Base-by-base conservation (phyloP, 2,113 vertebrate genomes). In the Nipponia nippon region DNA sequence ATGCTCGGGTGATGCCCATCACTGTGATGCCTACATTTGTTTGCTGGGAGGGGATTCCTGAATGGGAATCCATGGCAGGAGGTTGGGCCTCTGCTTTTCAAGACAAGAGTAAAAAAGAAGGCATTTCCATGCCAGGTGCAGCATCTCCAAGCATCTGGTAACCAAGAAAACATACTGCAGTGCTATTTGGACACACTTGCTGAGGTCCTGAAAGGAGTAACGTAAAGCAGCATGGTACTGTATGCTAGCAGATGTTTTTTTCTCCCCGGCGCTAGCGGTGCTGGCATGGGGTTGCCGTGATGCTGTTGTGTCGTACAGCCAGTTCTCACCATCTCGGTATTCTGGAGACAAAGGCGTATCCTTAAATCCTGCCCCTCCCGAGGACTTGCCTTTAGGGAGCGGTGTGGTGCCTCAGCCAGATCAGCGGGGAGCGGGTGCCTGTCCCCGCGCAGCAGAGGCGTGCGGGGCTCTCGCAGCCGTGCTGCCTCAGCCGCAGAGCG, bases 371-470 rank as follows among this genome's bases (percentile, higher is more conserved):
- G n/a, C 22, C 36, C 32, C 7, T 90, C 34, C 40, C 0, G 0
- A 90, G 52, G 66, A 58, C 38, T 42, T 34, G 82, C 16, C 61
- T 38, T 59, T 26, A 76, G 44, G 42, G 55, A 71, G 2, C 8
- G 19, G 58, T 27, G 73, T 2, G n/a, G 26, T 32, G 18, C 53
- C 50, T n/a, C 3, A 4, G 73, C 9, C 0, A 19, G 30, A 44
- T 44, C 46, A 56, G 50, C 18, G 0, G 0, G 34, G 63, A 71
- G 75, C 52, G 0, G 0, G 34, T 20, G 17, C 9, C n/a, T 17
- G 30, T 50, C 44, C 16, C 32, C 0, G 2, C 0, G 0, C 40
- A 22, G 65, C 53, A 16, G 77, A 63, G 49, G 25, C 0, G 0
- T 0, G 4, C 0, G 3, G 56, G 62, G 46, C 32, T 61, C 13